Base-by-base conservation (phyloP, 2,888 invertebrate genomes). In the Trissoscelio sp. region DNA sequence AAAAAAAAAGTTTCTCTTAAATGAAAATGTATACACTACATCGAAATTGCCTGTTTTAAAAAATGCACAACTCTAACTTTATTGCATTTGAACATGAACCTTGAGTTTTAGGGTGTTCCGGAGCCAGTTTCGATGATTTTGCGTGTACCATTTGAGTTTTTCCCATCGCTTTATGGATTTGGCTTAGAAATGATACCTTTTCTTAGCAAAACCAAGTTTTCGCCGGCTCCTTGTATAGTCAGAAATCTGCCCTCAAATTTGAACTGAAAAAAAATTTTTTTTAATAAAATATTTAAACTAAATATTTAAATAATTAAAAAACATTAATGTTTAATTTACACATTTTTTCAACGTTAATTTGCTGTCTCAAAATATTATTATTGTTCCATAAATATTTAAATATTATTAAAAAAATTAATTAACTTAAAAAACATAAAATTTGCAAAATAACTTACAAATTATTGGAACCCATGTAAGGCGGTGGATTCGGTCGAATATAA, bases 401-500 rank as follows among this genome's bases (percentile, higher is more conserved):
- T n/a, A n/a, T n/a, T n/a, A n/a, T n/a, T n/a, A n/a, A n/a, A n/a
- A n/a, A n/a, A n/a, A n/a, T n/a, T n/a, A n/a, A n/a, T n/a, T n/a
- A n/a, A n/a, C n/a, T n/a, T n/a, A n/a, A 28, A 9, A 18, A 34
- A 34, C n/a, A 34, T 37, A 37, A 37, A n/a, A n/a, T 11, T 22
- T 22, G 39, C 20, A 2, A 20, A 12, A 24, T 12, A 16, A 62
- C 12, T 88, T 88, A 92, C 91, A 92, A 92, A 86, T 92, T 92
- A 83, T 92, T 92, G 3, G 93, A 92, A 48, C 93, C 92, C 5
- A 92, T 92, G 84, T 94, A 94, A 1, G 94, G 94, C 4, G 94
- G 94, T 11, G 94, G 94, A 85, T 93, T 93, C 0, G 94, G 94
- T 55, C 94, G 91, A 46, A 90, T 48, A 77, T 90, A 91, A 0